Conservation (phyloP, 1,140 invertebrate species). For the Orius insidiosus region DNA sequence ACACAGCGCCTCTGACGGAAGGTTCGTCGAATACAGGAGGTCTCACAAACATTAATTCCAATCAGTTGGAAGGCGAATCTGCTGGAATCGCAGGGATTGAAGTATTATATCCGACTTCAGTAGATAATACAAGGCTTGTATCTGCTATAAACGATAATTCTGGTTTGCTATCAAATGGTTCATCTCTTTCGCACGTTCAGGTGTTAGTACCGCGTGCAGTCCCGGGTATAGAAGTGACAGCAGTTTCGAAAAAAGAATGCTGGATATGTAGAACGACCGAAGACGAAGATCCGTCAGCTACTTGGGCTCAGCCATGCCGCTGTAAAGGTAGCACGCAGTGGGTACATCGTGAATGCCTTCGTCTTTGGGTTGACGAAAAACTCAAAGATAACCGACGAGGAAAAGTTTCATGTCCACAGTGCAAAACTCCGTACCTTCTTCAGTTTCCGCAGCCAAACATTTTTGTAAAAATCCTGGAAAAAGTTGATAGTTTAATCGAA, state of each 20-base stretch:
- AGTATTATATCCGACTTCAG: too few species aligned
- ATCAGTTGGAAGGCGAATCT: too few species aligned
- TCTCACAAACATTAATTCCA: too few species aligned
- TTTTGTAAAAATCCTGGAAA: conserved; percentile 68
- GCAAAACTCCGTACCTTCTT: conserved; percentile 90
- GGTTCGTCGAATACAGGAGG: too few species aligned
- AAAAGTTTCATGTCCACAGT: conserved; percentile 85
- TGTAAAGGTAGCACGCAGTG: conserved; percentile 95
- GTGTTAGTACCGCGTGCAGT: too few species aligned
- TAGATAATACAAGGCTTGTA: too few species aligned
- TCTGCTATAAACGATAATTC: too few species aligned
- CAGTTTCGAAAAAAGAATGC: conserved; percentile 8
- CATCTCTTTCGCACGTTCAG: too few species aligned
- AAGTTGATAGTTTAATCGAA: conserved; percentile 72
- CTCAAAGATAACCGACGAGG: conserved; percentile 74
- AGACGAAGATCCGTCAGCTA: conserved; percentile 67
- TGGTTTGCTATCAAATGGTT: too few species aligned
- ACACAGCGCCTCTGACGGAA: too few species aligned
- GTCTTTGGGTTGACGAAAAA: conserved; percentile 97
- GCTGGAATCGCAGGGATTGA: too few species aligned
- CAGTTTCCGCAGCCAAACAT: conserved; percentile 74
- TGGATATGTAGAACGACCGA: conserved; percentile 94
- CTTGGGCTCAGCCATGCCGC: conserved; percentile 90
- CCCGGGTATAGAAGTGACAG: too few species aligned
- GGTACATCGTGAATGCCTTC: conserved; percentile 64